Conservation (phyloP, 2,113 vertebrate species). For the Patagioenas fasciata region DNA sequence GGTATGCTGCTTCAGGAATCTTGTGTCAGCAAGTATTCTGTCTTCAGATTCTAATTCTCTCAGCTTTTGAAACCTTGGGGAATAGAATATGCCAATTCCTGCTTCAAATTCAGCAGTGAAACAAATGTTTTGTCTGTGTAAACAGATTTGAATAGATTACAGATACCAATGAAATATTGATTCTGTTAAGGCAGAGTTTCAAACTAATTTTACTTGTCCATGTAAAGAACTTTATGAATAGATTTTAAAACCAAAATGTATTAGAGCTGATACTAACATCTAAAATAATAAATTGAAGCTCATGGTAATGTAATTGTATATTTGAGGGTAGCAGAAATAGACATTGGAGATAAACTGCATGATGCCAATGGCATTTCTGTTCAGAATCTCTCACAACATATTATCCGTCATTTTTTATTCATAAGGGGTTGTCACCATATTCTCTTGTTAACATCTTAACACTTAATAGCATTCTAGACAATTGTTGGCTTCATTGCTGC, state of each 20-base stretch:
- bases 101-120: not conserved
- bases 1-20: not conserved
- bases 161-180: slow-evolving; percentile 13
- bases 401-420: not conserved
- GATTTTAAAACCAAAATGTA: not conserved
- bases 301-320: not conserved
- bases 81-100: not conserved
- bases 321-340: not conserved
- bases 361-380: not conserved
- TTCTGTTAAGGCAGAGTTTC: not conserved
- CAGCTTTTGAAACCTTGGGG: not conserved
- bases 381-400: not conserved
- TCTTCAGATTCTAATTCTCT: not conserved
- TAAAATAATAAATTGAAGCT: not conserved
- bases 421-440: not conserved
- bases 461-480: not conserved
- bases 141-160: not conserved
- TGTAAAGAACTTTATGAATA: not conserved
- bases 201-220: slow-evolving; percentile 21
- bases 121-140: not conserved
- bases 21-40: not conserved
- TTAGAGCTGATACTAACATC: not conserved
- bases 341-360: not conserved
- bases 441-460: not conserved
- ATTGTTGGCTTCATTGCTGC: not conserved